Conservation (phyloP, 53 echinoderm and acorn worm genomes). For the Henricia sp. region DNA sequence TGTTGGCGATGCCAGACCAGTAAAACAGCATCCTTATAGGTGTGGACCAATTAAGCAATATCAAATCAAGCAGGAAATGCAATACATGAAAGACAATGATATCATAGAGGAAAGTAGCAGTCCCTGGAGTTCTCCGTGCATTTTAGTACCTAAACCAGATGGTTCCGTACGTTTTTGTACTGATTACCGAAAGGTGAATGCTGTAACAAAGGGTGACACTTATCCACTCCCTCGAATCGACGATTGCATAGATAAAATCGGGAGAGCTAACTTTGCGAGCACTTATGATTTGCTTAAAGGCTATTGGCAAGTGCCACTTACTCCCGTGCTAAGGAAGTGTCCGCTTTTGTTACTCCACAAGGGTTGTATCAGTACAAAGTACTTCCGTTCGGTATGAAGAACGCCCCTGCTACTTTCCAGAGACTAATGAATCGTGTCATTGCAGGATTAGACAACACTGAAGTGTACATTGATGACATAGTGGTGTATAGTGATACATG, state of each 20-base stretch:
- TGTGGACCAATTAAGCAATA: slow-evolving; percentile 51
- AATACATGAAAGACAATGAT: slow-evolving; percentile 35
- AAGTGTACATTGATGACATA: slow-evolving; percentile 59
- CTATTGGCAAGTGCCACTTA: slow-evolving; percentile 56
- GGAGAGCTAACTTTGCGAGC: slow-evolving; percentile 31
- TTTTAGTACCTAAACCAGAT: slow-evolving; percentile 37
- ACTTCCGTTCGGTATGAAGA: slow-evolving; percentile 53
- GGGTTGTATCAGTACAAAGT: slow-evolving; percentile 56
- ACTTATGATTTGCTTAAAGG: slow-evolving; percentile 58
- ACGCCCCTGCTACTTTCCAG: slow-evolving; percentile 52
- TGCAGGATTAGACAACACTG: slow-evolving; percentile 1
- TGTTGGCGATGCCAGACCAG: slow-evolving; percentile 54
- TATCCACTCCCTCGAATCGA: slow-evolving; percentile 62
- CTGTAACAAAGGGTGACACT: slow-evolving; percentile 57
- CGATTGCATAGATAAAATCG: slow-evolving; percentile 64
- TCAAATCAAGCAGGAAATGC: slow-evolving; percentile 16
- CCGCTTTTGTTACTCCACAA: slow-evolving; percentile 50
- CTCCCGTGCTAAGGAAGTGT: slow-evolving; percentile 35
- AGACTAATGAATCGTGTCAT: slow-evolving; percentile 34
- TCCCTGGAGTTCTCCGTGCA: slow-evolving; percentile 49
- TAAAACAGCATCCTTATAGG: slow-evolving; percentile 76
- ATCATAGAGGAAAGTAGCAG: slow-evolving; percentile 41
- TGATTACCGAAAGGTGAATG: slow-evolving; percentile 70
- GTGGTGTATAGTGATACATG: slow-evolving; percentile 40
- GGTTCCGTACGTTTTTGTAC: slow-evolving; percentile 55